These are phyloP conservation scores for Apostichopus leukothele DNA, from an alignment of 53 echinoderm and acorn worm species.

Conservation along the genomic window DNA sequence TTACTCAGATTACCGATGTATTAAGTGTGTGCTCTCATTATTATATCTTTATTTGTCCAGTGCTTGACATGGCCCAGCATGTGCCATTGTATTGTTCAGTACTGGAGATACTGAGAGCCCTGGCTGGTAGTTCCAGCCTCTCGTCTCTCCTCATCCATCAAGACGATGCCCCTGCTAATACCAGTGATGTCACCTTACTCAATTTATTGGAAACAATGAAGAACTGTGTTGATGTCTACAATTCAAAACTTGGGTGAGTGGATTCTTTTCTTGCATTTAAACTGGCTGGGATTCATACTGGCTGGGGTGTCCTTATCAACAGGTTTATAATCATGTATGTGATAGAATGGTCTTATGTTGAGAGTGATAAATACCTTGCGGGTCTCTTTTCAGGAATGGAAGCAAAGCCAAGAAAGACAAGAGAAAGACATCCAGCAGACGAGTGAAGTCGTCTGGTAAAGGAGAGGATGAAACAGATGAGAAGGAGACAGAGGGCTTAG, in stretches of 20 bases:
- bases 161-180: slow-evolving; percentile 58
- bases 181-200: slow-evolving; percentile 68
- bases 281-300: too few species aligned
- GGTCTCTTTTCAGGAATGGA: slow-evolving; percentile 34
- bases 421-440: slow-evolving; percentile 6
- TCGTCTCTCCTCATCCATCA: slow-evolving; percentile 79
- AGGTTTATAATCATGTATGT: too few species aligned
- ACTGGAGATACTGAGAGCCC: slow-evolving; percentile 78
- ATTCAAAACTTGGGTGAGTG: slow-evolving; percentile 91
- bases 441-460: background rate
- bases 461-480: slow-evolving; percentile 65
- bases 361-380: too few species aligned
- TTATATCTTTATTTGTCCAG: slow-evolving; percentile 41
- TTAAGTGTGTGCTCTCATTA: background rate
- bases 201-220: slow-evolving; percentile 93
- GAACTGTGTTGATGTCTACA: slow-evolving; percentile 98
- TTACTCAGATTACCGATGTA: too few species aligned
- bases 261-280: background rate
- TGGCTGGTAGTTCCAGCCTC: slow-evolving; percentile 71
- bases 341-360: too few species aligned
- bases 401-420: slow-evolving; percentile 47
- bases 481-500: slow-evolving; percentile 91
- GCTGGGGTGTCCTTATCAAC: too few species aligned
- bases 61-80: slow-evolving; percentile 95
- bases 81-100: slow-evolving; percentile 93